phyloP scores from a whole-genome alignment of 2,888 invertebrate genomes.

The Polymixis flavicincta region DNA sequence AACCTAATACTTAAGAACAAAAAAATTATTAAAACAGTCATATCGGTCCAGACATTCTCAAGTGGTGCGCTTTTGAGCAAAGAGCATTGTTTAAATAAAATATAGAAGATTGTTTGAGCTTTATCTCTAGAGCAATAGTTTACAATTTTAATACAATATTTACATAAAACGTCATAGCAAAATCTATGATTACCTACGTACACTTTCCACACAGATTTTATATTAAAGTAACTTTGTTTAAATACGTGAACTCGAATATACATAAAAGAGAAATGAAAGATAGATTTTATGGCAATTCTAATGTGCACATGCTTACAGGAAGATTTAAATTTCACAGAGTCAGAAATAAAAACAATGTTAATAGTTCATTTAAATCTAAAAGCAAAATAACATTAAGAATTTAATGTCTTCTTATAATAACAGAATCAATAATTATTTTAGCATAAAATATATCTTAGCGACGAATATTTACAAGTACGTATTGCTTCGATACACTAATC shows the following conservation, averaged over 20 bases:
- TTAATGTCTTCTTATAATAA: constrained; percentile 4
- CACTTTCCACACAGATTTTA: constrained; percentile 14
- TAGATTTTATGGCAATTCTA: background rate
- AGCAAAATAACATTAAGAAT: constrained; percentile 21
- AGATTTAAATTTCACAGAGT: too few species aligned
- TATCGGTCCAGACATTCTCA: background rate
- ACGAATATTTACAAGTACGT: constrained; percentile 63
- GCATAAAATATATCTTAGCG: constrained; percentile 41
- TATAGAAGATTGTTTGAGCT: constrained; percentile 20
- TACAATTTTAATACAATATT: constrained; percentile 69
- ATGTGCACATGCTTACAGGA: background rate
- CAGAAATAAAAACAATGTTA: background rate
- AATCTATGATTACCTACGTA: constrained; percentile 41
- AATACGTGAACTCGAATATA: background rate
- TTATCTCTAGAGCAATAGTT: constrained; percentile 43
- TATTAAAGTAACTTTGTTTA: background rate
- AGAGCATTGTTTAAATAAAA: background rate
- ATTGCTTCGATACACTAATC: constrained; percentile 68
- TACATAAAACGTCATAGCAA: constrained; percentile 66
- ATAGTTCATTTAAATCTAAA: background rate
- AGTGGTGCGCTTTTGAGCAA: background rate
- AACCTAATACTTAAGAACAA: background rate
- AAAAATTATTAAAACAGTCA: background rate
- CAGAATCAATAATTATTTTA: constrained; percentile 16
- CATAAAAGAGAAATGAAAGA: background rate